Evolutionary conservation across 2,113 vertebrate genomes (phyloP), one percentile per base, ranked within the genome.

Genomic region (Tichodroma muraria): DNA sequence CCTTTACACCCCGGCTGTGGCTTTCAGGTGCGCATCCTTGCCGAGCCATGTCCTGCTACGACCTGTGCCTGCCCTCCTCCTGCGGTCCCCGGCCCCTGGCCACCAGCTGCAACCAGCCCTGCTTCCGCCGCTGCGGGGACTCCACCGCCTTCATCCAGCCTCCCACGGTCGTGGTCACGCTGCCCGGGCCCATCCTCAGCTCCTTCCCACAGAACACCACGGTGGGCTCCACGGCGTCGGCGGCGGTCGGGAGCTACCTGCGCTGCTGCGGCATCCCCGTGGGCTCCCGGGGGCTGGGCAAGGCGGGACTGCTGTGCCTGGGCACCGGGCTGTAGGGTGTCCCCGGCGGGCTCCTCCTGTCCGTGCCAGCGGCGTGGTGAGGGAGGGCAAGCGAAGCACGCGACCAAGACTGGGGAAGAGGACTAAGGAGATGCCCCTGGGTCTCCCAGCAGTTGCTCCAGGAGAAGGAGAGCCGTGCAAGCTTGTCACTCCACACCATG

Each of bases 151-250:
- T 96, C 88, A 96, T 96, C 85, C 96, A 96, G 68, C 96, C 96
- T 0, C 95, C 95, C 72, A 95, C 95, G 0, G 71, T 96, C 0
- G 11, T 96, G 85, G 71, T 96, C 54, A 96, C 96, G 18, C 52
- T 96, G 47, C 96, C 96, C 0, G 96, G 96, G 33, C 92, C 96
- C 92, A 96, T 96, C 71, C 93, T 96, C 85, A 96, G 95, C 85
- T 96, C 96, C 47, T 96, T 88, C 82, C 60, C 82, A 0, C 96
- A 96, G 45, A 96, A 66, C 72, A 96, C 95, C 0, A 31, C 76
- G 0, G 88, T 96, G 92, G 96, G 96, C 4, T 95, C 96, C 85
- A 95, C 95, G 0, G 94, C 92, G 0, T 95, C 95, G 0, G 96
- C 90, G 0, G 76, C 56, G 0, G 15, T 96, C 0, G 95, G 96